Conservation (phyloP, 2,888 invertebrate species). For the Subacronicta megacephala region DNA sequence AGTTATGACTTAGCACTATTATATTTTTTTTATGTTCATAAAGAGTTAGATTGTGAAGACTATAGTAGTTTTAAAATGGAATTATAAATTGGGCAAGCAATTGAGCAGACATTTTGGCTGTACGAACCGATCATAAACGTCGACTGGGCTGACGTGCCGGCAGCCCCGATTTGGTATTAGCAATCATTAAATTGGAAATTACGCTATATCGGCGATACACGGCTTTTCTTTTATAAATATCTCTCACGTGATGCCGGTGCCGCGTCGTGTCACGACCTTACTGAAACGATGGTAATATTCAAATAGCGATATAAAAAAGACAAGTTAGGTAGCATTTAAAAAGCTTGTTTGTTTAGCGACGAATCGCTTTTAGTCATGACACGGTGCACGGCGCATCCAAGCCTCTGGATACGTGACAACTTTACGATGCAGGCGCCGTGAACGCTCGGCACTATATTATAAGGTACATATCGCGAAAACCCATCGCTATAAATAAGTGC, state of each 20-base stretch:
- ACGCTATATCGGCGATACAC: slow-evolving; percentile 87
- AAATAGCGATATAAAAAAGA: slow-evolving; percentile 89
- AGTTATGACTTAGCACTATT: slow-evolving; percentile 22
- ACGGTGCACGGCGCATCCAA: slow-evolving; percentile 80
- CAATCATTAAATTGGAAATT: slow-evolving; percentile 90
- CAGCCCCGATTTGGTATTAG: slow-evolving; percentile 85
- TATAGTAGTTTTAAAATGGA: slow-evolving; percentile 56
- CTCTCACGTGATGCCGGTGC: slow-evolving; percentile 88
- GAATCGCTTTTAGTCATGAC: slow-evolving; percentile 87
- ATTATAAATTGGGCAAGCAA: slow-evolving; percentile 58
- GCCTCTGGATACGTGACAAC: slow-evolving; percentile 62
- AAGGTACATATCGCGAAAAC: slow-evolving; percentile 55
- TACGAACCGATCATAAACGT: slow-evolving; percentile 75
- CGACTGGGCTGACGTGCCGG: slow-evolving; percentile 79
- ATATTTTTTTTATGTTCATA: slow-evolving; percentile 17
- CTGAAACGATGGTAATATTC: slow-evolving; percentile 88
- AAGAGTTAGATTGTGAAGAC: slow-evolving; percentile 37
- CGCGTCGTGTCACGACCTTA: slow-evolving; percentile 87
- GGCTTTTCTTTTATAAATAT: slow-evolving; percentile 89
- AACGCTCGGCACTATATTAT: slow-evolving; percentile 49
- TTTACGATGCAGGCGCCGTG: slow-evolving; percentile 58
- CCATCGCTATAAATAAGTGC: slow-evolving; percentile 49
- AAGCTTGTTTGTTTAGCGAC: slow-evolving; percentile 88
- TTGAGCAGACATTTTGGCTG: slow-evolving; percentile 63
- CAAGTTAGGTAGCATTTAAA: slow-evolving; percentile 90